Conservation (phyloP, 2,888 invertebrate species). For the Nemurella pictetii region DNA sequence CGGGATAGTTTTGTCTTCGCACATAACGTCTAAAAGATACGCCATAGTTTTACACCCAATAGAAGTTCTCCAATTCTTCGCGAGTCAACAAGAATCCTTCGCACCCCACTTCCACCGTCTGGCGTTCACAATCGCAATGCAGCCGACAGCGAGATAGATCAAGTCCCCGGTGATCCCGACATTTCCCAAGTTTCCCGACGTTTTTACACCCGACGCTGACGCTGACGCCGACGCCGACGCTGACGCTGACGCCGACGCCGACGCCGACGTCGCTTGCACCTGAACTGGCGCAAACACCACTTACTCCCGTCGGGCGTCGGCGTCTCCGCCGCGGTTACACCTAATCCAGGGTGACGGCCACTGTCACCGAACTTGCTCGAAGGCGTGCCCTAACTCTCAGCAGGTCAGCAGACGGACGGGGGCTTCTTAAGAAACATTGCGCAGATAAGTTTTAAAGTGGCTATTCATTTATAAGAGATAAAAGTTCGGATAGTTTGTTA, state of each 20-base stretch:
- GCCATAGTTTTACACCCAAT: too few species aligned
- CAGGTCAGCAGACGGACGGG: not conserved
- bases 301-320: not conserved
- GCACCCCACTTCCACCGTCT: too few species aligned
- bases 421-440: not conserved
- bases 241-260: too few species aligned
- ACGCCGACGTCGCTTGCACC: not conserved
- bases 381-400: not conserved
- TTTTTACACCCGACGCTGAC: not conserved
- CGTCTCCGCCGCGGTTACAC: not conserved
- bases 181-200: not conserved
- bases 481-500: not conserved
- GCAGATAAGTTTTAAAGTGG: not conserved
- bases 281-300: not conserved
- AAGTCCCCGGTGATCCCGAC: not conserved
- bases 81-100: too few species aligned
- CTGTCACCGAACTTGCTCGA: not conserved
- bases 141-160: not conserved
- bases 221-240: too few species aligned
- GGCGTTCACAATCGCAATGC: not conserved
- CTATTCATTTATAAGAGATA: not conserved
- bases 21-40: too few species aligned
- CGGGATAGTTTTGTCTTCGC: too few species aligned
- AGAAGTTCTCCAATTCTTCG: too few species aligned
- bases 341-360: not conserved